A percentile compares a stretch with the other conserved stretches of the same genome.
These are phyloP conservation scores for Steinernema khuongi DNA, from an alignment of 1,140 invertebrate genomes.

Conservation along the genomic window DNA sequence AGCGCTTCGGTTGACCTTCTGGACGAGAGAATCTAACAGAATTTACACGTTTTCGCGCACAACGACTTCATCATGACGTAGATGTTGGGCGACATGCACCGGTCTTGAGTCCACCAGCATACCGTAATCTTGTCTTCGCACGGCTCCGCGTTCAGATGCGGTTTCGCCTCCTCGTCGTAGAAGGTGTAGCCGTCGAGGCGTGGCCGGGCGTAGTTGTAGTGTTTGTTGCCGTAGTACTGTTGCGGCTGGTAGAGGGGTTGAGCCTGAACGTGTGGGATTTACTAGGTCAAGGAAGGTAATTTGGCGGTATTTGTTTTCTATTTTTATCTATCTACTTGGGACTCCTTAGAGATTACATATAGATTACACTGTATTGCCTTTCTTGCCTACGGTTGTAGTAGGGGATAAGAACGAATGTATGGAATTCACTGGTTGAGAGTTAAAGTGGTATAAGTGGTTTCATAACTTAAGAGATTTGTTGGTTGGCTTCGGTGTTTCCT, in stretches of 20 bases:
- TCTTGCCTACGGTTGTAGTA: too few relatives aligned
- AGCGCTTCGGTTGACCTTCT: neutral
- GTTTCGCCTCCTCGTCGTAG: neutral
- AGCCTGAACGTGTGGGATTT: slow-evolving; percentile 16
- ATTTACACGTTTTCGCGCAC: slow-evolving; percentile 54
- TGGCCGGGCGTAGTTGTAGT: neutral
- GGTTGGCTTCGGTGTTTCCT: too few relatives aligned
- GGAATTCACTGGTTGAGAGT: too few relatives aligned
- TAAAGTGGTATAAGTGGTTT: too few relatives aligned
- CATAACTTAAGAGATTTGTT: too few relatives aligned
- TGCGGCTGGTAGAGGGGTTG: neutral
- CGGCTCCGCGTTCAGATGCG: slow-evolving; percentile 5
- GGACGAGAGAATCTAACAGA: slow-evolving; percentile 37
- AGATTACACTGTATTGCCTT: too few relatives aligned
- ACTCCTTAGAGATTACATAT: too few relatives aligned
- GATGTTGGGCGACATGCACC: slow-evolving; percentile 53
- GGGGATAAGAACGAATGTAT: too few relatives aligned
- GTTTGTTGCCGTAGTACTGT: neutral
- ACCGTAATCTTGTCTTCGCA: slow-evolving; percentile 57
- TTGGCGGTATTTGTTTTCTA: too few relatives aligned
- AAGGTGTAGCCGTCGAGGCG: neutral
- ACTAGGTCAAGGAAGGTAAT: slow-evolving; percentile 1
- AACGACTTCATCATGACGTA: slow-evolving; percentile 53
- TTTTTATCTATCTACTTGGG: too few relatives aligned
- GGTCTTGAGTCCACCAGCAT: slow-evolving; percentile 59